Evolutionary conservation across 2,113 vertebrate genomes (phyloP).

Genomic region (Alaudala cheleensis): DNA sequence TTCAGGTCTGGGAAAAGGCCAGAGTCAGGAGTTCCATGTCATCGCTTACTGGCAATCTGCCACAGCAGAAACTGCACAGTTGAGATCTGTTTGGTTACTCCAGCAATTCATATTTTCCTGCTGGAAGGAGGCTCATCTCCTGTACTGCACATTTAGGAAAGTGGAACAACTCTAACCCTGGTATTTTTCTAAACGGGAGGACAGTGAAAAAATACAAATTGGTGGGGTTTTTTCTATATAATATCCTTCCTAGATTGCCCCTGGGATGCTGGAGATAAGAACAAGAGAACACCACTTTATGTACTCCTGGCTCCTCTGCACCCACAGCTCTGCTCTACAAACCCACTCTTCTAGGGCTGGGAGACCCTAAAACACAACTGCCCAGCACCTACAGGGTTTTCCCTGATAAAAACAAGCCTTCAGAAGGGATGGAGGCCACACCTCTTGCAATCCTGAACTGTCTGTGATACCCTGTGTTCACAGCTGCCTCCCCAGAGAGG

Average conservation of each 20-base stretch:
- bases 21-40: not conserved
- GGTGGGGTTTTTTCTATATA: not conserved
- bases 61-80: not conserved
- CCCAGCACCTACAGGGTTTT: not conserved
- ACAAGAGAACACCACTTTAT: not conserved
- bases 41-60: not conserved
- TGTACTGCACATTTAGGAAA: not conserved
- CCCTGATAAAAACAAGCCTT: not conserved
- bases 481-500: not conserved
- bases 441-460: not conserved
- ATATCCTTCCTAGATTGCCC: not conserved
- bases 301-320: not conserved
- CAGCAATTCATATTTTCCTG: not conserved
- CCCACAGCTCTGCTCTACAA: not conserved
- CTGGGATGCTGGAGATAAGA: not conserved
- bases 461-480: fast-evolving
- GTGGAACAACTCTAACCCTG: not conserved
- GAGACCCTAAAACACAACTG: not conserved
- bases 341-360: not conserved
- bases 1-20: slow-evolving; percentile 1
- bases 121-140: not conserved
- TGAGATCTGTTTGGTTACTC: not conserved
- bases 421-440: fast-evolving
- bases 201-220: fast-evolving
- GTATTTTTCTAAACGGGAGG: not conserved